These are phyloP conservation scores for Eulithis prunata DNA, from an alignment of 2,888 invertebrate genomes.

Conservation along the genomic window DNA sequence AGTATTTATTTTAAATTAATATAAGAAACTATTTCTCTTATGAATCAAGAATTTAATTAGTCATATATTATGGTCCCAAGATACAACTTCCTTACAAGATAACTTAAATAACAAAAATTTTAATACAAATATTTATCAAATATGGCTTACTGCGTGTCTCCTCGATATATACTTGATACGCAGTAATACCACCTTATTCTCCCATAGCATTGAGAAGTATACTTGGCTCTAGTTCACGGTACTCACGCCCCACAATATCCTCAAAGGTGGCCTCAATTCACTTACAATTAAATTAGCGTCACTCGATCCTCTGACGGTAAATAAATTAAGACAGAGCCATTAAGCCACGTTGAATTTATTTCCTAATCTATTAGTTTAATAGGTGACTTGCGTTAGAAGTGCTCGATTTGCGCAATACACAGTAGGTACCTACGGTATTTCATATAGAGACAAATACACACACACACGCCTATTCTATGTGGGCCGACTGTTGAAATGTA, in stretches of 20 bases:
- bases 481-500: too few relatives aligned
- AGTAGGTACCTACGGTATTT: constrained; percentile 2
- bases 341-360: constrained; percentile 66
- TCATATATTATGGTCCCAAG: too few relatives aligned
- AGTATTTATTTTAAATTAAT: too few relatives aligned
- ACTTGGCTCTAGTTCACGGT: not conserved
- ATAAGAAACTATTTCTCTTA: too few relatives aligned
- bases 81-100: too few relatives aligned
- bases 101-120: too few relatives aligned
- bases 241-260: constrained; percentile 53
- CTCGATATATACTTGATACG: too few relatives aligned
- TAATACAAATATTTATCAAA: too few relatives aligned
- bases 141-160: too few relatives aligned
- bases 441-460: not conserved
- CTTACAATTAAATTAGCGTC: constrained; percentile 74
- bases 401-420: constrained; percentile 34
- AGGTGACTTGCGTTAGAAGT: constrained; percentile 47
- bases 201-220: not conserved
- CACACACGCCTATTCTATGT: not conserved
- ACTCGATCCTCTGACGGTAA: constrained; percentile 69
- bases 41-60: too few relatives aligned
- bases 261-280: constrained; percentile 70
- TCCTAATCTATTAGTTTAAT: constrained; percentile 62
- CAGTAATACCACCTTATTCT: too few relatives aligned
- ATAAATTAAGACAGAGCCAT: constrained; percentile 71